Conservation (phyloP, 2,888 invertebrate species). For the Schizotus pectinicornis region DNA sequence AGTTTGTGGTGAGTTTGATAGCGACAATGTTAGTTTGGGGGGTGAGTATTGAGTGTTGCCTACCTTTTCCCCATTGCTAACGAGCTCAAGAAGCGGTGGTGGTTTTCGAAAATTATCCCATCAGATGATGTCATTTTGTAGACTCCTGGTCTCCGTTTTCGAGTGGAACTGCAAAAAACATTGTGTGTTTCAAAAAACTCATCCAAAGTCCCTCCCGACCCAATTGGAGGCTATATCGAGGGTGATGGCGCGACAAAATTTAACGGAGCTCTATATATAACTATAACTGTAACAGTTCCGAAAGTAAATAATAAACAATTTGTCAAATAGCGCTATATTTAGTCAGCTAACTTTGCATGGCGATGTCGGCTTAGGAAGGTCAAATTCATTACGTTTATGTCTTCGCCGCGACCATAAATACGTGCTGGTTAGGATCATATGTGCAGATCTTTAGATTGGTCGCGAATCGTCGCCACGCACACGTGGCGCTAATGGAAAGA, state of each 20-base stretch:
- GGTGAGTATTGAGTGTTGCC: conserved; percentile 5
- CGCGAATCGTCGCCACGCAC: not conserved
- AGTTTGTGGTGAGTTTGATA: conserved; percentile 26
- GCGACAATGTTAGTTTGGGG: not conserved
- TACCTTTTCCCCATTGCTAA: conserved; percentile 58
- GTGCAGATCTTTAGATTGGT: not conserved
- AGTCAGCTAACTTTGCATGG: conserved; percentile 26
- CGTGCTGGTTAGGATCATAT: too few relatives aligned
- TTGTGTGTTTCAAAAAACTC: not conserved
- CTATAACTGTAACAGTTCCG: conserved; percentile 3
- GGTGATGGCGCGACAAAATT: too few relatives aligned
- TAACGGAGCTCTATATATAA: conserved; percentile 9
- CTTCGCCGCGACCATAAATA: not conserved
- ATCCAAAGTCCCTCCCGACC: not conserved
- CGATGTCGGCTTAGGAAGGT: conserved; percentile 41
- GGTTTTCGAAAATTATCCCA: conserved; percentile 54
- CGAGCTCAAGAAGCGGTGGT: conserved; percentile 54
- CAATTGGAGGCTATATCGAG: too few relatives aligned
- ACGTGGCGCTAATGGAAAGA: not conserved
- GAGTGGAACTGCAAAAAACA: conserved; percentile 34
- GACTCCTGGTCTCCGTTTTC: conserved; percentile 52
- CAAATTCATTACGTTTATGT: conserved; percentile 39
- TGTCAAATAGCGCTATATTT: conserved; percentile 25
- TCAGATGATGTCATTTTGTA: conserved; percentile 54
- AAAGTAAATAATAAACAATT: conserved; percentile 11